Base-by-base conservation (phyloP, 2,888 invertebrate genomes). In the Aspidiotus rigidus region DNA sequence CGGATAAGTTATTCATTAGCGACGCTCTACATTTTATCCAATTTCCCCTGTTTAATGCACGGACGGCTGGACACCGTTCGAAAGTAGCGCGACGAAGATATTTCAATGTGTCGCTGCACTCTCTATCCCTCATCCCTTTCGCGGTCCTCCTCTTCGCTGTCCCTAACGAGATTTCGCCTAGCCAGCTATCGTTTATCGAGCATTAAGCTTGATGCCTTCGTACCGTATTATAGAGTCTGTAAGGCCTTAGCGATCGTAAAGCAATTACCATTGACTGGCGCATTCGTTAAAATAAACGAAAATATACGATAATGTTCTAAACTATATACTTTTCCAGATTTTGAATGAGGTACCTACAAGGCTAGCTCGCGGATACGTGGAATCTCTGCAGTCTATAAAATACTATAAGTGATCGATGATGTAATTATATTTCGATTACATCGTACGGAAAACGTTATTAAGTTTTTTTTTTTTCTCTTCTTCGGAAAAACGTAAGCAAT, bases 241-340 rank as follows among this genome's bases (percentile, higher is more conserved):
- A 28, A 28, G 28, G 28, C 28, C 28, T 28, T 64, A 41, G 49
- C 59, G 67, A 67, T 67, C 67, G 67, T 67, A 67, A 67, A 67
- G 67, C 67, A 67, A 67, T 67, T 67, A 67, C 67, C 60, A 59
- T 28, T 54, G 44, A 59, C 59, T 54, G 67, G 42, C 44, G 49
- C 67, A 60, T 67, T 67, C 44, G 67, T 67, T 67, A 67, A 60
- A 67, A 67, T 67, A 67, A 67, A 67, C 67, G 67, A 67, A 67
- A 67, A 67, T 67, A 67, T 60, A 67, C 67, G 67, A 67, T 67
- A 59, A 67, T 67, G 67, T 67, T 67, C 67, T 39, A 57, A 55
- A 55, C 17, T 57, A 64, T 40, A 44, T 16, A 63, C 57, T 64
- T 56, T 64, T 64, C 42, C 56, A 10, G 42, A 56, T 64, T 64